Evolutionary conservation across 2,888 invertebrate genomes (phyloP).

Genomic region (Epinotia ramella): DNA sequence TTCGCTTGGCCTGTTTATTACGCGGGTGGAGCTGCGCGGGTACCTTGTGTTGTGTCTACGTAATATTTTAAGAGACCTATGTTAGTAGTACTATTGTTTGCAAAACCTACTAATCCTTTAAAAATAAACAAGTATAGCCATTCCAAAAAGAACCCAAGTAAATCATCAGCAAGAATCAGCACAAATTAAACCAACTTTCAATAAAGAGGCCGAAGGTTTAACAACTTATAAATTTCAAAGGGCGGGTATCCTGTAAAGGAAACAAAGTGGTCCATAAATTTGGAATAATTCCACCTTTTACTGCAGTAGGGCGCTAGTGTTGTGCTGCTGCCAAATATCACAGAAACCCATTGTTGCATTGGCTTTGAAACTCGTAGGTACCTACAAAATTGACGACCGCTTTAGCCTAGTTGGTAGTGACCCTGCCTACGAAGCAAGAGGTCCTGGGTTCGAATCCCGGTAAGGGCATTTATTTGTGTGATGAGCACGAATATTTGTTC

Average conservation of each 20-base stretch:
- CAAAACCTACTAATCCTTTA: no score
- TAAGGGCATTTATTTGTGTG: no score
- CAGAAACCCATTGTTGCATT: not conserved
- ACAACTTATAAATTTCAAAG: slow-evolving; percentile 54
- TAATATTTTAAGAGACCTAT: no score
- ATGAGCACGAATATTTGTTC: no score
- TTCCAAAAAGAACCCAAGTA: slow-evolving; percentile 7
- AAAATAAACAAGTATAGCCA: not conserved
- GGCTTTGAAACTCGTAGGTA: not conserved
- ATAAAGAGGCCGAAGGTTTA: slow-evolving; percentile 45
- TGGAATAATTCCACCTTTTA: slow-evolving; percentile 60
- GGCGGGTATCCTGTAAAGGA: slow-evolving; percentile 55
- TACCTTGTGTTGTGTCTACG: no score
- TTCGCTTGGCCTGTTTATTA: no score
- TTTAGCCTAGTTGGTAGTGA: no score
- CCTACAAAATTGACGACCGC: no score
- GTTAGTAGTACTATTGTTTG: no score
- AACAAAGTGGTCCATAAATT: slow-evolving; percentile 65
- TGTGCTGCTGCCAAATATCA: not conserved
- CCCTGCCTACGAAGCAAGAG: no score
- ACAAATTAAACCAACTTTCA: slow-evolving; percentile 44
- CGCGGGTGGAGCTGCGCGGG: no score
- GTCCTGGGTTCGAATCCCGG: no score
- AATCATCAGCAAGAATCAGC: slow-evolving; percentile 37
- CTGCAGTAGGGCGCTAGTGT: slow-evolving; percentile 47